Evolutionary conservation across 1,140 invertebrate genomes (phyloP), one percentile per base, ranked within the genome.

Genomic region (Grapholita molesta): DNA sequence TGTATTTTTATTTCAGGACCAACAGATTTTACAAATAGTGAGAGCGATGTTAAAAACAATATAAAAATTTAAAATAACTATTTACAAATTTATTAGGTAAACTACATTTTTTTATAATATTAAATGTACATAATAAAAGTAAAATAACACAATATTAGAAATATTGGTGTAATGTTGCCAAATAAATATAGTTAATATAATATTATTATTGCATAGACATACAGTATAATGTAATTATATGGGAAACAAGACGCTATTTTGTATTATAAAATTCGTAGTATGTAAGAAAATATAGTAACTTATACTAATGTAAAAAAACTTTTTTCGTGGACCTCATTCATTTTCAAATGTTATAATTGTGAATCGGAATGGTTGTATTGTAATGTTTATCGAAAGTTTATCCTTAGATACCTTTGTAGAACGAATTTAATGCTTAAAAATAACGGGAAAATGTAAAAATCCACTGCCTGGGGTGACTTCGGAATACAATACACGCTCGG

Each of bases 171-270:
- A 48, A 48, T 21, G 42, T 48, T 48, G 42, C 42, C 42, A 48
- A 48, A 48, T 3, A 21, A 48, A 21, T 5, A 9, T 8, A 21
- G 42, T 48, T 48, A 21, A 48, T 48, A 48, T 18, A 48, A 48
- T 48, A 48, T 48, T 15, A 48, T 21, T 18, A 48, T 48, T 21
- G 8, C 53, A 28, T 30, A 61, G 11, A 23, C 6, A 61, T 61
- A 61, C 12, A 69, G 74, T 64, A 70, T 71, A 77, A 72, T 64
- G 72, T 75, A 72, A 75, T 67, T 57, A 85, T 82, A 88, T 77
- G 88, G 88, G 88, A 90, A 90, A 90, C 86, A 88, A 90, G 83
- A 74, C 88, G 88, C 88, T 90, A 86, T 76, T 68, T 79, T 88
- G 81, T 85, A 86, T 76, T 75, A 80, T 82, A 83, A 82, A 78